phyloP scores from a whole-genome alignment of 1,140 invertebrate genomes.

The Drosophila seguyi region DNA sequence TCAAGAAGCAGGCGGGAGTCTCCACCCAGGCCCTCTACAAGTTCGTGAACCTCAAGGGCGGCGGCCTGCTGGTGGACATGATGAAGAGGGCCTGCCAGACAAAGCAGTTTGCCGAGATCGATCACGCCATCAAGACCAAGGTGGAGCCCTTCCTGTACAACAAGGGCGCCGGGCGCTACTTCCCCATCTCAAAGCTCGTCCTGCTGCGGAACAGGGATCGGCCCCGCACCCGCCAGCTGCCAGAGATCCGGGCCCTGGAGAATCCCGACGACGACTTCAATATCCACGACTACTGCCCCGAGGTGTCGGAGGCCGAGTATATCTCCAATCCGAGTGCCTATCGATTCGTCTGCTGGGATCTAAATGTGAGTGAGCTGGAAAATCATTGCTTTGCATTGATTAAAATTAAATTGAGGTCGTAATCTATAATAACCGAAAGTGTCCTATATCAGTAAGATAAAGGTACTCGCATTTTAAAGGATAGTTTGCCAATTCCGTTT shows the following conservation, averaged over 20 bases:
- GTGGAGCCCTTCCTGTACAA: slow-evolving; percentile 97
- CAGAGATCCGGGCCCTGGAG: slow-evolving; percentile 90
- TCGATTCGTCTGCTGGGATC: slow-evolving; percentile 94
- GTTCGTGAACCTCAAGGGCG: slow-evolving; percentile 94
- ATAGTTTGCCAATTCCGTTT: too few relatives aligned
- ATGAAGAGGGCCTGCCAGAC: slow-evolving; percentile 96
- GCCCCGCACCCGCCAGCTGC: slow-evolving; percentile 91
- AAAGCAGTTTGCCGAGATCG: slow-evolving; percentile 95
- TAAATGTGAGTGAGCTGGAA: slow-evolving; percentile 1
- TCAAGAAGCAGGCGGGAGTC: slow-evolving; percentile 95
- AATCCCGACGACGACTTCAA: slow-evolving; percentile 93
- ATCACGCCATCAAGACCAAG: slow-evolving; percentile 95
- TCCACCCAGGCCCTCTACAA: slow-evolving; percentile 93
- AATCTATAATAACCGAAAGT: not conserved
- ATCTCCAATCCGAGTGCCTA: slow-evolving; percentile 88
- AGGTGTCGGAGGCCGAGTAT: slow-evolving; percentile 87
- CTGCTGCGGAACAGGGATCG: slow-evolving; percentile 94
- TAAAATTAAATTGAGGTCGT: not conserved
- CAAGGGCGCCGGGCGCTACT: slow-evolving; percentile 94
- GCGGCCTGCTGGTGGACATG: slow-evolving; percentile 95
- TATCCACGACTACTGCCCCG: slow-evolving; percentile 90
- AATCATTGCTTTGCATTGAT: not conserved
- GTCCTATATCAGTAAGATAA: not conserved
- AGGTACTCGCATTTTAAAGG: not conserved
- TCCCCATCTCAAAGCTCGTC: slow-evolving; percentile 95